Evolutionary conservation across 2,888 invertebrate genomes (phyloP), one percentile per base, ranked within the genome.

Genomic region (Rhimphoctona megacephalus): DNA sequence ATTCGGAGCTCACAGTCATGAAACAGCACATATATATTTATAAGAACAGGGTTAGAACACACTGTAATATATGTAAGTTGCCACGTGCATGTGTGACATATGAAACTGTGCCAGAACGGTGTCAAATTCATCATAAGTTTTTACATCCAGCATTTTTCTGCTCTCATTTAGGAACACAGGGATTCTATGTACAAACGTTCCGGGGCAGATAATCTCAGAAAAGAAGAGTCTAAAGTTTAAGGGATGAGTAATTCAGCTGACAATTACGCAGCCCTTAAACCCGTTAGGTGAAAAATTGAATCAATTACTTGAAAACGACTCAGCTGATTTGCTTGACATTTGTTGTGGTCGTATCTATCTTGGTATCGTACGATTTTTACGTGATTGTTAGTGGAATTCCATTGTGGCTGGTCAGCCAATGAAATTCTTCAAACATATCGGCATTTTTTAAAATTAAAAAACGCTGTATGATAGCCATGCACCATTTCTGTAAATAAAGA

Each of bases 21-120:
- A 70, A 69, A 73, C 61, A 52, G 17, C 61, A 54, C 14, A 36
- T 25, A 67, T 73, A n/a, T 46, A 46, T 49, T 46, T 80, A 17
- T 33, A 52, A 25, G 43, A 19, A 39, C 57, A n/a, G 57, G 73
- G 57, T 61, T 67, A 76, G 14, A 76, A n/a, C 39, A 25, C 30
- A 14, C 54, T 66, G 30, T n/a, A n/a, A 36, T 33, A 36, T 22
- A 22, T 39, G 30, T 67, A 72, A 49, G 36, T 54, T 11, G 72
- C 57, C 70, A 67, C 66, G 85, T 72, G 88, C 82, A 81, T 85
- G 81, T 85, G 85, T 83, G 91, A 91, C 90, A 91, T 88, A 90
- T 72, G 91, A 90, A 89, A 89, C 89, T 89, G 66, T 88, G 85
- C 86, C 81, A 83, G 46, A 52, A 77, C 30, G 39, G 72, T 83